Percentiles rank a stretch among this genome's conserved stretches.
These are phyloP conservation scores for Empidonax alnorum DNA, from an alignment of 2,113 vertebrate species.

Conservation along the genomic window DNA sequence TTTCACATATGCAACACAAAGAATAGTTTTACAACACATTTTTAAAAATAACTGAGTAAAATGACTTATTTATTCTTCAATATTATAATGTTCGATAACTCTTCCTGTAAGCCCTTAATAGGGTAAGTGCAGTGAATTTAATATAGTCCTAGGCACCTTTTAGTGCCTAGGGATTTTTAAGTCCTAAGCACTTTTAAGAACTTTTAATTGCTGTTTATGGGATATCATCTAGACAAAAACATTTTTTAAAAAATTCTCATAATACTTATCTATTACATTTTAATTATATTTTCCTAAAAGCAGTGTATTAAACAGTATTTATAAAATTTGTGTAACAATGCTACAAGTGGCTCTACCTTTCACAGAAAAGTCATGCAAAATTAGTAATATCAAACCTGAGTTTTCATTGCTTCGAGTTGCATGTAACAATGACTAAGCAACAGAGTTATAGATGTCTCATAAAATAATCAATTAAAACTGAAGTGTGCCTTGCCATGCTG, in stretches of 20 bases:
- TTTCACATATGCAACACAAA: background rate
- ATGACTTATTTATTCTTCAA: background rate
- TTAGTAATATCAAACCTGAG: slow-evolving; percentile 50
- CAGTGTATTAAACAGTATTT: background rate
- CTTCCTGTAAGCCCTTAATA: background rate
- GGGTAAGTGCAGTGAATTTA: background rate
- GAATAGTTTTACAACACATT: background rate
- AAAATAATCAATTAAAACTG: slow-evolving; percentile 85
- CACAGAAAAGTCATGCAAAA: background rate
- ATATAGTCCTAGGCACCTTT: background rate
- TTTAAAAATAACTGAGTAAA: background rate
- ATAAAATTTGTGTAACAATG: background rate
- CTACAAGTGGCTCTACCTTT: background rate
- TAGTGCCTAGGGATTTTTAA: background rate
- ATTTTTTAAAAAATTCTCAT: background rate
- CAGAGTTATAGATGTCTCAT: slow-evolving; percentile 74
- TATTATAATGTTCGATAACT: slow-evolving; percentile 7
- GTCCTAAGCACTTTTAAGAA: background rate
- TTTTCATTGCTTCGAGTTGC: slow-evolving; percentile 53
- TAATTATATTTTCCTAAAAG: background rate
- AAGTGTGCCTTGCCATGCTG: slow-evolving; percentile 81
- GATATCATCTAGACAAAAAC: background rate
- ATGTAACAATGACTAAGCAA: slow-evolving; percentile 71
- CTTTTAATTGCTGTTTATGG: background rate
- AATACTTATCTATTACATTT: background rate